Conservation (phyloP, 2,888 invertebrate species). For the Oasisia sp. region DNA sequence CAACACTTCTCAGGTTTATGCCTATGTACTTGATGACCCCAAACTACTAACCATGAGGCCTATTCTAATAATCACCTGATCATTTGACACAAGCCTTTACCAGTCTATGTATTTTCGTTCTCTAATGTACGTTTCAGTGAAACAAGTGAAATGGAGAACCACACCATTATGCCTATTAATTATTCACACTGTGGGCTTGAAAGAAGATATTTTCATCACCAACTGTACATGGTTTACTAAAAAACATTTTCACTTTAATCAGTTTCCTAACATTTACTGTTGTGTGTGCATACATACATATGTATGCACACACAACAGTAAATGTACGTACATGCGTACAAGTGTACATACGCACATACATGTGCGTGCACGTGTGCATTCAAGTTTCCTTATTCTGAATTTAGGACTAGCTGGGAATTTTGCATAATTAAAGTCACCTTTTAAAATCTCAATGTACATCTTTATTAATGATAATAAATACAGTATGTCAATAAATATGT, state of each 20-base stretch:
- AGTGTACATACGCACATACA: too few species aligned
- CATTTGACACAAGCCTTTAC: background rate
- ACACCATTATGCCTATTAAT: conserved; percentile 9
- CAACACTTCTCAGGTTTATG: background rate
- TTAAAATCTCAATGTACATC: too few species aligned
- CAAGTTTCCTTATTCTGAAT: too few species aligned
- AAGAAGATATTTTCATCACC: background rate
- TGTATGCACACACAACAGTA: too few species aligned
- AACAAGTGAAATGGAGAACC: background rate
- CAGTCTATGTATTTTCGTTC: background rate
- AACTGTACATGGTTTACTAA: background rate
- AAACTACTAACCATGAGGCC: background rate
- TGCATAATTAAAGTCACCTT: too few species aligned
- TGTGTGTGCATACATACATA: background rate
- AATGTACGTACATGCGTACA: too few species aligned
- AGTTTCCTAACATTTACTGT: too few species aligned
- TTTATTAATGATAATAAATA: too few species aligned
- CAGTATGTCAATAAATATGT: too few species aligned
- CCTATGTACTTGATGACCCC: background rate
- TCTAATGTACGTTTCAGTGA: background rate
- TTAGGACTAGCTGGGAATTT: too few species aligned
- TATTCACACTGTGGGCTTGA: background rate
- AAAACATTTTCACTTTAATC: background rate
- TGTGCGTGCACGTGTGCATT: too few species aligned
- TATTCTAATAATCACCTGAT: background rate